These are phyloP conservation scores for Pocota personata DNA, from an alignment of 2,888 invertebrate genomes.

Conservation along the genomic window DNA sequence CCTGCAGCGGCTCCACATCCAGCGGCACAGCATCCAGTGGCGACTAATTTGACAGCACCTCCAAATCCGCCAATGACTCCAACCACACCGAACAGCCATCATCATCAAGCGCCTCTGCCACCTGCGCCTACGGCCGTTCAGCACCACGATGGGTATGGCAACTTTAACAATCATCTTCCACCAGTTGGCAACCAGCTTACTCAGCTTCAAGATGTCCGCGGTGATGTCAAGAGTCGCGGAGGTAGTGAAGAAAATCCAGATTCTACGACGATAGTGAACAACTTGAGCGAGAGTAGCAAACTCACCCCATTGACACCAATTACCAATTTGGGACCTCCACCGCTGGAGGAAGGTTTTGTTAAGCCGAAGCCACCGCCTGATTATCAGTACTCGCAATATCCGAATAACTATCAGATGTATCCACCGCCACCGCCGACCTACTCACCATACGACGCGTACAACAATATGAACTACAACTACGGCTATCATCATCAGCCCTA, in stretches of 20 bases:
- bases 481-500: constrained; percentile 82
- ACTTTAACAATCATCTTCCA: constrained; percentile 75
- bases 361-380: constrained; percentile 82
- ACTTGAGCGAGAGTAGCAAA: constrained; percentile 83
- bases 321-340: constrained; percentile 80
- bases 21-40: constrained; percentile 78
- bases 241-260: constrained; percentile 88
- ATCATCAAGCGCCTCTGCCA: constrained; percentile 76
- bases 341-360: constrained; percentile 82
- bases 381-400: constrained; percentile 82
- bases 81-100: constrained; percentile 74
- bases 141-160: constrained; percentile 78
- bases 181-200: constrained; percentile 77
- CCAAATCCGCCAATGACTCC: constrained; percentile 82
- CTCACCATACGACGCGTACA: constrained; percentile 82
- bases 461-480: constrained; percentile 83
- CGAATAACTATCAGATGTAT: constrained; percentile 83
- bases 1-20: constrained; percentile 79
- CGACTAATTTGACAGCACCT: constrained; percentile 75
- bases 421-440: constrained; percentile 82
- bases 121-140: constrained; percentile 75
- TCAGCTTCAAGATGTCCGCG: constrained; percentile 78
- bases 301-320: constrained; percentile 83
- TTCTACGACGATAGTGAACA: constrained; percentile 87
- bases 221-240: constrained; percentile 81